These are phyloP conservation scores for Pseudotriccus pelzelni DNA, from an alignment of 2,797 vertebrate species.

Conservation along the genomic window DNA sequence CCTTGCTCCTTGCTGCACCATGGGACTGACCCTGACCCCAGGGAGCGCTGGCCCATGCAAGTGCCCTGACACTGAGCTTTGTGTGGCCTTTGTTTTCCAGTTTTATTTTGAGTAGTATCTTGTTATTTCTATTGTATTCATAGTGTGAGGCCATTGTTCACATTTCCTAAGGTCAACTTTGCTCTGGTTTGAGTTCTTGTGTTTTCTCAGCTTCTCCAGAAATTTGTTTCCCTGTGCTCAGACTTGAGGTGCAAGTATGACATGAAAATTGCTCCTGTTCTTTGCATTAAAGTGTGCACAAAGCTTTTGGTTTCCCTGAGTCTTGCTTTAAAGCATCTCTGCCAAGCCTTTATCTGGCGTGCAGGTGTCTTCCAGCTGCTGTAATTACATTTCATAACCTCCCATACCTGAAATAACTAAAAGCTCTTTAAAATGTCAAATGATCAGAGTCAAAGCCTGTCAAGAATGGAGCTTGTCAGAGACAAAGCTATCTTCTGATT, in stretches of 20 bases:
- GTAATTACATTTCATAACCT: conserved; percentile 21
- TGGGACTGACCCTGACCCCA: background rate
- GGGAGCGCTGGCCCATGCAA: fast-evolving
- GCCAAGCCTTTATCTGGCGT: background rate
- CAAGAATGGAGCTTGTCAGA: conserved; percentile 19
- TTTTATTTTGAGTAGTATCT: background rate
- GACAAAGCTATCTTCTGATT: conserved; percentile 36
- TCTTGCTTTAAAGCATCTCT: background rate
- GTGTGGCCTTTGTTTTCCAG: background rate
- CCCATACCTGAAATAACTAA: conserved; percentile 14
- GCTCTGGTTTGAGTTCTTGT: background rate
- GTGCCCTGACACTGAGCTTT: background rate
- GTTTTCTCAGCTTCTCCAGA: background rate
- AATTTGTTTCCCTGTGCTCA: background rate
- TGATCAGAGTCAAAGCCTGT: conserved; percentile 20
- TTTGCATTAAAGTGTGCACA: background rate
- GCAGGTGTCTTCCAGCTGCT: background rate
- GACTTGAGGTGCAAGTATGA: background rate
- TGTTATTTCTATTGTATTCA: background rate
- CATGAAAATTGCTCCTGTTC: background rate
- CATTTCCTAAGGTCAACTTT: background rate
- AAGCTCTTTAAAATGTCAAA: conserved; percentile 50
- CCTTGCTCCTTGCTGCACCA: background rate
- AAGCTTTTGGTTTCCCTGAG: background rate
- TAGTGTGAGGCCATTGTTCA: background rate